Evolutionary conservation across 2,888 invertebrate genomes (phyloP), one percentile per base, ranked within the genome.

Genomic region (Chironomus tentans): DNA sequence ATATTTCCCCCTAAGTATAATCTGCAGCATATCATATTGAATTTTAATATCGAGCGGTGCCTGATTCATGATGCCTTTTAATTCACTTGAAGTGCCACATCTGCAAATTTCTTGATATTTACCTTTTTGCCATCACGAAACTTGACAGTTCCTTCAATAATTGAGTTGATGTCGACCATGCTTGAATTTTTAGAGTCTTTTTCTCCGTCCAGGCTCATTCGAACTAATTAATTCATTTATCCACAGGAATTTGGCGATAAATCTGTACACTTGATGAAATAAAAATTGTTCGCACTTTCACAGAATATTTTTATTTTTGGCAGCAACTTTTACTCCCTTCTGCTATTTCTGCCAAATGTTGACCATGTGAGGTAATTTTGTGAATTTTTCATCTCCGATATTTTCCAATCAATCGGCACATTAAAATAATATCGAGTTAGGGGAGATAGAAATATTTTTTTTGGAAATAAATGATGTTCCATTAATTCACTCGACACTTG

Each of bases 121-220:
- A 94, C 94, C 91, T 94, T 95, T 85, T 93, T 94, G 78, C 94
- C 94, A 83, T 94, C 94, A 78, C 94, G 88, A 85, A 93, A 94
- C 86, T 94, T 95, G 81, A 94, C 92, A 80, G 91, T 91, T 81
- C 94, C 94, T 85, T 94, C 94, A 82, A 94, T 93, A 84, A 95
- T 90, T 79, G 91, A 91, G 86, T 88, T 92, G 84, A 90, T 91
- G 88, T 93, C 93, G 83, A 91, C 90, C 90, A 90, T 92, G 15
- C 38, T 73, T 24, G 73, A 28, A 13, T 24, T 21, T 50, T 15
- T 50, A 18, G 48, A 13, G 18, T 56, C 56, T 15, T 15, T 56
- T 15, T 56, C 56, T 18, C 18, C 56, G 56, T 56, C 18, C 7
- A 56, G 18, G 18, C 56, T 56, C 56, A 56, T 56, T 15, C 18